Evolutionary conservation across 2,113 vertebrate species (phyloP).

Genomic region (Percopsis transmontana): DNA sequence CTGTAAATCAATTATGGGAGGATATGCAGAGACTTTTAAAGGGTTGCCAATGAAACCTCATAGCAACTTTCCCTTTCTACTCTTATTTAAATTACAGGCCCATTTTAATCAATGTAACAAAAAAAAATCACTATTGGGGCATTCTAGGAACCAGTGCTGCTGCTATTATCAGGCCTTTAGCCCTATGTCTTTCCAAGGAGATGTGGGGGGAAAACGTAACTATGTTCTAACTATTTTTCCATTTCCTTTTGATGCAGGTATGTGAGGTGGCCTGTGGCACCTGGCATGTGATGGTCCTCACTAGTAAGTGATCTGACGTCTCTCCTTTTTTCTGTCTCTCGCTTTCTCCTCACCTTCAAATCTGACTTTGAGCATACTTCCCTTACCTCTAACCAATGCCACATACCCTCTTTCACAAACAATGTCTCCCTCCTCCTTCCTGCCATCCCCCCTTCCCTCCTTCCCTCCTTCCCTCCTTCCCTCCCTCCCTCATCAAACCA

Average conservation of each 20-base stretch:
- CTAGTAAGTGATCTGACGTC: constrained; percentile 46
- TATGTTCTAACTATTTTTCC: not conserved
- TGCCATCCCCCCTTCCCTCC: constrained; percentile 49
- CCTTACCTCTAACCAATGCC: not conserved
- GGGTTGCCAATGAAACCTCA: not conserved
- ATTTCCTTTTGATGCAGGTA: constrained; percentile 41
- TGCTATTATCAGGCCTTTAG: not conserved
- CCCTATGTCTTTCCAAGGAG: not conserved
- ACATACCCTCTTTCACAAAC: constrained; percentile 22
- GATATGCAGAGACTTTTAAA: constrained; percentile 28
- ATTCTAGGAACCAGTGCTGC: not conserved
- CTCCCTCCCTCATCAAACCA: constrained; percentile 69
- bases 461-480: not conserved
- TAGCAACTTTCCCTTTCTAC: not conserved
- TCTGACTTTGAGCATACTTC: not conserved
- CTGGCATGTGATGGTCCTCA: constrained; percentile 53
- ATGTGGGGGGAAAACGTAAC: not conserved
- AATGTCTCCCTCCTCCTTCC: constrained; percentile 45
- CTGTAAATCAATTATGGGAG: constrained; percentile 23
- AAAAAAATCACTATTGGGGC: not conserved
- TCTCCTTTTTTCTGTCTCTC: not conserved
- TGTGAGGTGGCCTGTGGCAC: constrained; percentile 67
- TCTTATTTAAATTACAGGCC: not conserved
- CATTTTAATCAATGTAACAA: not conserved
- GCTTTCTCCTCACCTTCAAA: not conserved